Conservation (phyloP, 2,797 vertebrate species). For the Xerus rutilus region DNA sequence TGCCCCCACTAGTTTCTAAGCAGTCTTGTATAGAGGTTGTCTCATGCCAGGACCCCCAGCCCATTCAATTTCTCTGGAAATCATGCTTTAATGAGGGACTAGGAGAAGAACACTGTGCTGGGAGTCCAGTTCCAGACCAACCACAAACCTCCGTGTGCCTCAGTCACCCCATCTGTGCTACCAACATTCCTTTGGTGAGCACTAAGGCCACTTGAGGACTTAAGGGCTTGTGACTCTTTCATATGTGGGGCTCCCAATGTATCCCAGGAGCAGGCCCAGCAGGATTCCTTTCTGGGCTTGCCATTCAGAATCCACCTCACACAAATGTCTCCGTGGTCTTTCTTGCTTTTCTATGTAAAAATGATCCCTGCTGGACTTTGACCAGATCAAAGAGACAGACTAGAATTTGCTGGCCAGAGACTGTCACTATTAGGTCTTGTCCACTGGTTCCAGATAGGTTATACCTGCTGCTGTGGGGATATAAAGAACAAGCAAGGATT, state of each 20-base stretch:
- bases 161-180: neutral
- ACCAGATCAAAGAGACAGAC: neutral
- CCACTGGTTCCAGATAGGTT: neutral
- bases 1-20: neutral
- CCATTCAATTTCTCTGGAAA: neutral
- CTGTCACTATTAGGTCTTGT: no score
- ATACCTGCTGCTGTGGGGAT: neutral
- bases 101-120: neutral
- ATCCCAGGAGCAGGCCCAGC: neutral
- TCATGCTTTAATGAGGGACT: neutral
- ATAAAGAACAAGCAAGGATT: neutral
- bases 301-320: no score
- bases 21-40: neutral
- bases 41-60: neutral
- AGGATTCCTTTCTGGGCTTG: neutral
- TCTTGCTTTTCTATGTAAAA: slow-evolving; percentile 4
- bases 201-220: neutral
- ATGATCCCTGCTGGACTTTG: neutral
- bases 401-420: neutral
- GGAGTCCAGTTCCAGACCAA: neutral
- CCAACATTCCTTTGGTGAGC: neutral
- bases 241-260: neutral
- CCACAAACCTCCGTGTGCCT: neutral
- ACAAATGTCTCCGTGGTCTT: neutral
- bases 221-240: neutral